Conservation (phyloP, 2,888 invertebrate species). For the Lissonota sp. region DNA sequence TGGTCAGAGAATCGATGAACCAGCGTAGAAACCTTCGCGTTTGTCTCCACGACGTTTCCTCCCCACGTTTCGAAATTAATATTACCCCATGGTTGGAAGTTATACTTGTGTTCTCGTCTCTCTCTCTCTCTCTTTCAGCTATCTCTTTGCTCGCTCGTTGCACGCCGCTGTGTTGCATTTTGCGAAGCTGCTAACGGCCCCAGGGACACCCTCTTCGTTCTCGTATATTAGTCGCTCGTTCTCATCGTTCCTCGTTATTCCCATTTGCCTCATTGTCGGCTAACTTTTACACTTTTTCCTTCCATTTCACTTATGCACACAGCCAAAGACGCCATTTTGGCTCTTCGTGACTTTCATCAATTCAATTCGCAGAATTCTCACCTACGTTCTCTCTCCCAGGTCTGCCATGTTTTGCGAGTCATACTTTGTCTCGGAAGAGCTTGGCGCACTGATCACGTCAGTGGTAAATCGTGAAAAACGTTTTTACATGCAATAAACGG, state of each 20-base stretch:
- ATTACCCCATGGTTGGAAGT: constrained; percentile 45
- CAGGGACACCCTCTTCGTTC: constrained; percentile 47
- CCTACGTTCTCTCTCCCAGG: too few species aligned
- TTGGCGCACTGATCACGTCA: too few species aligned
- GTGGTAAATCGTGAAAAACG: too few species aligned
- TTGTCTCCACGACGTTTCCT: constrained; percentile 40
- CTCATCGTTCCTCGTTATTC: constrained; percentile 14
- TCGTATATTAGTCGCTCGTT: constrained; percentile 15
- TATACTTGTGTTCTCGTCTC: constrained; percentile 32
- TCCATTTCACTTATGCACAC: too few species aligned
- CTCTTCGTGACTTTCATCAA: too few species aligned
- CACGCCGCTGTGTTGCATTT: constrained; percentile 7
- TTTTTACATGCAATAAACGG: too few species aligned
- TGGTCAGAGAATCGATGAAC: too few species aligned
- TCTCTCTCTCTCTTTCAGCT: constrained; percentile 19
- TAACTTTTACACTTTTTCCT: constrained; percentile 1
- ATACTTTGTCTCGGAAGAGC: too few species aligned
- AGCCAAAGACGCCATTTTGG: too few species aligned
- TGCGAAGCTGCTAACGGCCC: constrained; percentile 46
- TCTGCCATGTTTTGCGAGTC: too few species aligned
- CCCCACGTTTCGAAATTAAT: constrained; percentile 48
- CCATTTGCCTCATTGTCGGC: constrained; percentile 16
- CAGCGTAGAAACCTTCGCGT: constrained; percentile 30
- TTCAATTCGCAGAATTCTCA: too few species aligned
- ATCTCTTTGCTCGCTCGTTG: constrained; percentile 17